A percentile compares a stretch with the other conserved stretches of the same genome.
Evolutionary conservation across 2,113 vertebrate genomes (phyloP).

Genomic region (Hippocampus abdominalis): DNA sequence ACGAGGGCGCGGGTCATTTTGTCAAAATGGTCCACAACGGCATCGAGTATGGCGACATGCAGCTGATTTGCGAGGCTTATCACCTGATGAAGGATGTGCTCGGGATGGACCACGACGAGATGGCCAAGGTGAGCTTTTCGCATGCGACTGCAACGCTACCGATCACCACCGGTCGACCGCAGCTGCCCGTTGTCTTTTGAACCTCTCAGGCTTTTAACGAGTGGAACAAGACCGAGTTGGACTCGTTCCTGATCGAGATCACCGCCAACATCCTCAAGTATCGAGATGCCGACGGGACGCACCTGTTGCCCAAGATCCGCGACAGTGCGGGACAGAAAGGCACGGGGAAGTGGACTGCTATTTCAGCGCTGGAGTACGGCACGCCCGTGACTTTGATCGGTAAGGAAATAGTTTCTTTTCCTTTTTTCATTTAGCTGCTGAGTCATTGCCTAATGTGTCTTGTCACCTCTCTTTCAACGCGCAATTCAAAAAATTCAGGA

Average conservation of each 20-base stretch:
- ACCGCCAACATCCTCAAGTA: constrained; percentile 92
- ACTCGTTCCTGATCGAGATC: constrained; percentile 98
- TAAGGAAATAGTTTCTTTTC: constrained; percentile 62
- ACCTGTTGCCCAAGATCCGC: constrained; percentile 89
- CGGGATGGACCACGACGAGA: constrained; percentile 84
- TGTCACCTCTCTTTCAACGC: constrained; percentile 21
- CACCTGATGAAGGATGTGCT: constrained; percentile 96
- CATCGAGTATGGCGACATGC: constrained; percentile 99
- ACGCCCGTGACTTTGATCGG: constrained; percentile 94
- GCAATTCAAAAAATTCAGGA: not conserved
- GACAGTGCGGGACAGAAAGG: constrained; percentile 97
- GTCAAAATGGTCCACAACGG: constrained; percentile 99
- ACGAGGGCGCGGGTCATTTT: constrained; percentile 92
- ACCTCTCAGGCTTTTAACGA: constrained; percentile 78
- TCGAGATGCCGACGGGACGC: constrained; percentile 76
- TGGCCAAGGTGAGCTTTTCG: constrained; percentile 81
- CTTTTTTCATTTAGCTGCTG: not conserved
- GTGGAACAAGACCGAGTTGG: constrained; percentile 96
- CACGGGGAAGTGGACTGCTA: constrained; percentile 96
- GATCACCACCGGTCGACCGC: not conserved
- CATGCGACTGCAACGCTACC: not conserved
- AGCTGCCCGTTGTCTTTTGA: not conserved
- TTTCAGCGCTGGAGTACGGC: constrained; percentile 91
- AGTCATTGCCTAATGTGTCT: constrained; percentile 11
- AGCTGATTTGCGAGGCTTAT: constrained; percentile 97